phyloP scores from a whole-genome alignment of 2,113 vertebrate species.

The Gobio gobio region DNA sequence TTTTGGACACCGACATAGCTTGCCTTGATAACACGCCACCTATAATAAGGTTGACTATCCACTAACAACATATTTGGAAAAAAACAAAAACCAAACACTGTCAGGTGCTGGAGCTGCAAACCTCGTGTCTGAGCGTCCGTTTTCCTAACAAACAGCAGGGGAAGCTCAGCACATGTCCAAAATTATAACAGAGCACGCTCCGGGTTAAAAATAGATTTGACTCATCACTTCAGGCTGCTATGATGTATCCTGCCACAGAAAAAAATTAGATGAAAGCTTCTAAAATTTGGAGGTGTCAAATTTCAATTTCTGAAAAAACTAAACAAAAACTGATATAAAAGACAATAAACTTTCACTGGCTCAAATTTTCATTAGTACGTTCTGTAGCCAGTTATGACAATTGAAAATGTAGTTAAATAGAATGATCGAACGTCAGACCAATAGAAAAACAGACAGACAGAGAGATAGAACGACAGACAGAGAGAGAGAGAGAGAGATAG shows the following conservation, averaged over 20 bases:
- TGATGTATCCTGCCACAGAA: neutral
- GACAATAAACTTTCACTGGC: neutral
- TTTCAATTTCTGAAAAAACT: neutral
- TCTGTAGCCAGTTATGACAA: neutral
- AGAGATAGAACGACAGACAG: neutral
- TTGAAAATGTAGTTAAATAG: neutral
- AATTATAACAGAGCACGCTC: neutral
- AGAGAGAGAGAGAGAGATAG: neutral
- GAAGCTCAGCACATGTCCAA: slow-evolving; percentile 26
- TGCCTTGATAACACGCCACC: slow-evolving; percentile 47
- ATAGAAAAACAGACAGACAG: neutral
- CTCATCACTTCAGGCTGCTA: slow-evolving; percentile 28
- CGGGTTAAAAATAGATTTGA: slow-evolving; percentile 38
- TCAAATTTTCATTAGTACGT: neutral
- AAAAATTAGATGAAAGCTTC: neutral
- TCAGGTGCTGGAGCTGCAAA: neutral
- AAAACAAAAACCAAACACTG: slow-evolving; percentile 14
- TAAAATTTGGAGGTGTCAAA: neutral
- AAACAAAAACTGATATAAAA: neutral
- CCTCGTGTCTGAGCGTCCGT: slow-evolving; percentile 22
- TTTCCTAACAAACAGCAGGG: slow-evolving; percentile 31
- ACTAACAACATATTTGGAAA: slow-evolving; percentile 33
- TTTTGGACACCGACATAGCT: slow-evolving; percentile 41
- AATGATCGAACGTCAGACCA: neutral
- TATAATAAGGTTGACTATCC: slow-evolving; percentile 41